A percentile compares a stretch with the other conserved stretches of the same genome.
These are phyloP conservation scores for Platycheirus rosarum DNA, from an alignment of 2,888 invertebrate species.

Conservation along the genomic window DNA sequence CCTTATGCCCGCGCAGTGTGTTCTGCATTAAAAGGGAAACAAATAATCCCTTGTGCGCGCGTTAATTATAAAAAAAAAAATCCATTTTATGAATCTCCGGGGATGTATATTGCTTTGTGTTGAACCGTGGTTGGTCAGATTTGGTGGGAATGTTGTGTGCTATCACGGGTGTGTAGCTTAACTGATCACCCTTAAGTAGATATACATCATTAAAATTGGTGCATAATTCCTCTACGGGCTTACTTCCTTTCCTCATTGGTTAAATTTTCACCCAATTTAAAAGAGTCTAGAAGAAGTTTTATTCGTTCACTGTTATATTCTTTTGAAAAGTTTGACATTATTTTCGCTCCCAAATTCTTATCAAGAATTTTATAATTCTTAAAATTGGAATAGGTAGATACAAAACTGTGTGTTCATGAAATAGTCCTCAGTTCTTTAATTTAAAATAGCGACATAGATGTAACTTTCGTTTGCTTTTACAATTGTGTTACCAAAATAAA, in stretches of 20 bases:
- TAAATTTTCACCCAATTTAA: slow-evolving; percentile 16
- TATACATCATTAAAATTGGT: neutral
- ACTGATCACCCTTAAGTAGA: slow-evolving; percentile 1
- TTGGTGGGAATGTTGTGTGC: neutral
- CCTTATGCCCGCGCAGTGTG: no score
- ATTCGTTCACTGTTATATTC: neutral
- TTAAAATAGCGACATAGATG: slow-evolving; percentile 5
- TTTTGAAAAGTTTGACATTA: slow-evolving; percentile 6
- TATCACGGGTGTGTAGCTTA: slow-evolving; percentile 7
- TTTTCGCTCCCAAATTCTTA: neutral
- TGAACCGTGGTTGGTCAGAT: slow-evolving; percentile 1
- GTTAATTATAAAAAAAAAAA: no score
- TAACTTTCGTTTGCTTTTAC: no score
- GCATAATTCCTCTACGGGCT: slow-evolving; percentile 1
- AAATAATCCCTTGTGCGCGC: no score
- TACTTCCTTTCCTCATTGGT: slow-evolving; percentile 16
- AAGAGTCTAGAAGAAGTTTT: neutral
- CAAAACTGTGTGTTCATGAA: slow-evolving; percentile 8
- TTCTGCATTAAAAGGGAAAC: no score
- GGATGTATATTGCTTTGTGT: neutral
- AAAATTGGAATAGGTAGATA: no score
- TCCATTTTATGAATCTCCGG: slow-evolving; percentile 12
- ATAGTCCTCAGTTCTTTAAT: slow-evolving; percentile 7
- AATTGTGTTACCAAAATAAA: slow-evolving; percentile 20
- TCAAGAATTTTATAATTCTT: no score